Evolutionary conservation across 2,113 vertebrate species (phyloP).

Genomic region (Sylvia atricapilla): DNA sequence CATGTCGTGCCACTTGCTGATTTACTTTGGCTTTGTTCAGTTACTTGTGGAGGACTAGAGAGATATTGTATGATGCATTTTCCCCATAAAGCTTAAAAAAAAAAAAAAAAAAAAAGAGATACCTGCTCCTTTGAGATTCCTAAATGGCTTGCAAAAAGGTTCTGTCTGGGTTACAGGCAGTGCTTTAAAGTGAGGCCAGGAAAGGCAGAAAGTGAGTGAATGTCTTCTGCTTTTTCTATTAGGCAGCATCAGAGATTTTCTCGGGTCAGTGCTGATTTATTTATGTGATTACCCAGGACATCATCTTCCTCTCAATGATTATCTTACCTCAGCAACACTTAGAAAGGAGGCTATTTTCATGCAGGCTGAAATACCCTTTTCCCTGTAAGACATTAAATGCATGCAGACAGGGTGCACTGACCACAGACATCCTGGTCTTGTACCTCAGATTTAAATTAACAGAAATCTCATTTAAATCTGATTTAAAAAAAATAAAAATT

Average conservation of each 20-base stretch:
- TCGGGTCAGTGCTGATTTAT: conserved; percentile 23
- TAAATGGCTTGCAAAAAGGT: not conserved
- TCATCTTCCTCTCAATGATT: not conserved
- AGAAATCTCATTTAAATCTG: not conserved
- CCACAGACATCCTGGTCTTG: not conserved
- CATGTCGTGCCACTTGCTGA: not conserved
- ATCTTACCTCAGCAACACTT: conserved; percentile 9
- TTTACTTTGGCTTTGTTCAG: conserved; percentile 49
- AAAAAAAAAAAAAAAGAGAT: not conserved
- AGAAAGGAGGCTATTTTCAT: conserved; percentile 8
- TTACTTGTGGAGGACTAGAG: not conserved
- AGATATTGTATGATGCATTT: not conserved
- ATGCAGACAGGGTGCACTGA: not conserved
- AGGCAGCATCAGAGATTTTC: conserved; percentile 29
- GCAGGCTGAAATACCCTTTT: not conserved
- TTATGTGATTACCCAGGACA: not conserved
- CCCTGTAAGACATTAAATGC: not conserved
- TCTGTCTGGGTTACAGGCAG: not conserved
- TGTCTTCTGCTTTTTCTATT: not conserved
- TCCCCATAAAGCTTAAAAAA: not conserved
- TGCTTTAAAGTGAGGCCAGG: not conserved
- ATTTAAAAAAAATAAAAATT: not conserved
- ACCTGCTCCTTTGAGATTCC: not conserved
- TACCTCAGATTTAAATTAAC: not conserved
- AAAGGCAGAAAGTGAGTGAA: not conserved